phyloP scores from a whole-genome alignment of 2,888 invertebrate genomes.

The Pammene aurita region DNA sequence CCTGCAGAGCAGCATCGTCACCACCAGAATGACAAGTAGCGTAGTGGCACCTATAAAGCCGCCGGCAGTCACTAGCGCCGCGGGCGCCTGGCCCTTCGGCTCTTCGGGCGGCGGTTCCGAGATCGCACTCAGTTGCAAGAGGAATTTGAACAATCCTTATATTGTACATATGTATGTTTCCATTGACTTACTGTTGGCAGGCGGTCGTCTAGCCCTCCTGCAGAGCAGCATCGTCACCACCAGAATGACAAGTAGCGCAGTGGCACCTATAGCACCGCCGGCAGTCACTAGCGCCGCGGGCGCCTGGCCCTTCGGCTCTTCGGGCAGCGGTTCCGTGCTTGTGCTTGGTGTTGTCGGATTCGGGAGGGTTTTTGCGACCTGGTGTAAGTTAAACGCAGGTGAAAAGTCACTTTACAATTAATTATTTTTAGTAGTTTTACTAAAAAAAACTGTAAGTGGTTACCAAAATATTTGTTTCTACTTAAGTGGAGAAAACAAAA shows the following conservation, averaged over 20 bases:
- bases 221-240: slow-evolving; percentile 68
- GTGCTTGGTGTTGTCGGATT: slow-evolving; percentile 43
- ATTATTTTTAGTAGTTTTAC: too few species aligned
- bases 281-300: slow-evolving; percentile 70
- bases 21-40: slow-evolving; percentile 62
- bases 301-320: slow-evolving; percentile 52
- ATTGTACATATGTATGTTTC: too few species aligned
- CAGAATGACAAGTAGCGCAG: slow-evolving; percentile 64
- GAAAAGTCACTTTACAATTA: too few species aligned
- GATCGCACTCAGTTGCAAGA: slow-evolving; percentile 45
- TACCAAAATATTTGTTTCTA: too few species aligned
- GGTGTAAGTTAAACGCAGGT: slow-evolving; percentile 1
- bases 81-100: slow-evolving; percentile 54
- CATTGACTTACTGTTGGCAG: slow-evolving; percentile 62
- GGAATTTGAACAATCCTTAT: slow-evolving; percentile 49
- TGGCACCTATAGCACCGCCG: slow-evolving; percentile 72
- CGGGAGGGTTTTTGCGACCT: slow-evolving; percentile 52
- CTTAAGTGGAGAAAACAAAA: too few species aligned
- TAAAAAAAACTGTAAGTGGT: too few species aligned
- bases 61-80: slow-evolving; percentile 71
- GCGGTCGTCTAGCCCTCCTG: slow-evolving; percentile 65
- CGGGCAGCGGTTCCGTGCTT: slow-evolving; percentile 52
- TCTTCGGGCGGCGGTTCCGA: slow-evolving; percentile 53
- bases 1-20: slow-evolving; percentile 68
- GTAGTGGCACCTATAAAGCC: slow-evolving; percentile 72